phyloP scores from a whole-genome alignment of 2,113 vertebrate genomes.

The Odocoileus virginianus region DNA sequence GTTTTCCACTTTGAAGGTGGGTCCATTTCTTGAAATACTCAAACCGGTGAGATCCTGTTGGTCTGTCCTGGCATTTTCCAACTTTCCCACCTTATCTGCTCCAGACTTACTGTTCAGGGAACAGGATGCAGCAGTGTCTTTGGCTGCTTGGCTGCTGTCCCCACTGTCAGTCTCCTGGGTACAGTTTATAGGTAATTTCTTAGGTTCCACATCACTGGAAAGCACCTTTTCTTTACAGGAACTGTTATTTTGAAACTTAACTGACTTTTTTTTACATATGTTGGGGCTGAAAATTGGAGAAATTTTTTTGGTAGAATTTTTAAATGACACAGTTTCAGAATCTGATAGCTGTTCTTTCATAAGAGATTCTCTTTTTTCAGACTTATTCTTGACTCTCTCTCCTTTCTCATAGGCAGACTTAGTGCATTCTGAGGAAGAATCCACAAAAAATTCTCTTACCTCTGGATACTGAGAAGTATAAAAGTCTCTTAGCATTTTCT shows the following conservation, averaged over 20 bases:
- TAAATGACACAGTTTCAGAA: slow-evolving; percentile 49
- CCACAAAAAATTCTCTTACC: slow-evolving; percentile 75
- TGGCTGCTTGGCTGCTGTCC: slow-evolving; percentile 54
- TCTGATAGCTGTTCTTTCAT: slow-evolving; percentile 35
- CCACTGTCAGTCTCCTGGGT: slow-evolving; percentile 31
- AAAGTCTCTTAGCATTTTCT: slow-evolving; percentile 85
- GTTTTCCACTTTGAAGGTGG: slow-evolving; percentile 59
- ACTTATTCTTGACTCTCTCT: background rate
- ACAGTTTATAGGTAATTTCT: slow-evolving; percentile 43
- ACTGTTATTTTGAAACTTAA: slow-evolving; percentile 48
- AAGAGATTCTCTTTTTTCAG: slow-evolving; percentile 49
- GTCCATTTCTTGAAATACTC: slow-evolving; percentile 47
- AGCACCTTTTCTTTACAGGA: background rate
- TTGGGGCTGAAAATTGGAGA: slow-evolving; percentile 35
- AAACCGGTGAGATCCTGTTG: slow-evolving; percentile 35
- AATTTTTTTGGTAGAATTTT: background rate
- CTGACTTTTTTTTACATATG: slow-evolving; percentile 20
- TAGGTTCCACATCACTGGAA: slow-evolving; percentile 52
- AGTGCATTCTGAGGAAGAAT: slow-evolving; percentile 31
- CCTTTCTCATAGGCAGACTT: background rate
- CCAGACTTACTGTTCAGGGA: slow-evolving; percentile 60
- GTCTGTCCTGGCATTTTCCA: slow-evolving; percentile 45
- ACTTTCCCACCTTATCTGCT: slow-evolving; percentile 41
- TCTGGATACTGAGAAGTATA: slow-evolving; percentile 84
- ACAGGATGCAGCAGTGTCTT: slow-evolving; percentile 40